These are phyloP conservation scores for Synergus itoensis DNA, from an alignment of 2,888 invertebrate species.

Conservation along the genomic window DNA sequence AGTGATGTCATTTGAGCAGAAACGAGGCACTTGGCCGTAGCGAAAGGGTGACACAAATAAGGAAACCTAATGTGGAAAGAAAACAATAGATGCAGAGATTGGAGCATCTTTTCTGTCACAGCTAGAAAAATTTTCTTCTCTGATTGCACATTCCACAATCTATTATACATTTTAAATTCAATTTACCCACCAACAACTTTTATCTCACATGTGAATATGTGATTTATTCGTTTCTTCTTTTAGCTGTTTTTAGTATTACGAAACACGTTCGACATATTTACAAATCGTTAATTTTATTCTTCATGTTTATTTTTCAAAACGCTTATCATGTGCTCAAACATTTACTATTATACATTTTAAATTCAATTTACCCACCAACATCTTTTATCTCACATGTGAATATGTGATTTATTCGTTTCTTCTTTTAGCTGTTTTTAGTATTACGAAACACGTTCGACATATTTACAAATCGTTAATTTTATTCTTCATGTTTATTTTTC, in stretches of 20 bases:
- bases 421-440: not conserved
- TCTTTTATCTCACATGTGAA: not conserved
- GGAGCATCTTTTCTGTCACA: not conserved
- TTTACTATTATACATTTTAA: not conserved
- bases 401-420: not conserved
- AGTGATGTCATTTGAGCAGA: conserved; percentile 50
- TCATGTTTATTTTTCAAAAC: not conserved
- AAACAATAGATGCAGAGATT: not conserved
- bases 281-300: not conserved
- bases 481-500: not conserved
- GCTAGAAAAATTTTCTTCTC: not conserved
- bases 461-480: not conserved
- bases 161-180: not conserved
- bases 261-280: not conserved
- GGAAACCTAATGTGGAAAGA: not conserved
- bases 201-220: not conserved
- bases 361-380: not conserved
- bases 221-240: not conserved
- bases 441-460: not conserved
- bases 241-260: not conserved
- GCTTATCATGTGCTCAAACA: not conserved
- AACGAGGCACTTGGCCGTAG: not conserved
- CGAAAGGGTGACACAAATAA: conserved; percentile 22
- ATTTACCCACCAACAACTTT: not conserved
- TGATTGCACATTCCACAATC: not conserved